These are phyloP conservation scores for Noctuana brunneofusca DNA, from an alignment of 2,888 invertebrate species.

Conservation along the genomic window DNA sequence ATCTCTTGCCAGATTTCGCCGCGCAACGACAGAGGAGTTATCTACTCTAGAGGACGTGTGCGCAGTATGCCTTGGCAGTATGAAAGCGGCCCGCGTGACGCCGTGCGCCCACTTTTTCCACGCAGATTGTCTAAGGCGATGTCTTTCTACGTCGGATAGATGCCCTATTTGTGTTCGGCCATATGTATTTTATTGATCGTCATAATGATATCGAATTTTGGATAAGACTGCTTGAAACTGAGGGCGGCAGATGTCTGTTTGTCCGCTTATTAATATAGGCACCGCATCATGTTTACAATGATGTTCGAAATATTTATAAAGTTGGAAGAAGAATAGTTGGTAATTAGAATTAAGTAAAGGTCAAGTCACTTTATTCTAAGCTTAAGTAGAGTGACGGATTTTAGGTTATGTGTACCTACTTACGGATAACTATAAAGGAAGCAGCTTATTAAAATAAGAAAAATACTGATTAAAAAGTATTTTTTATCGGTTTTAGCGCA, in stretches of 20 bases:
- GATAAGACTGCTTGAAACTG: slow-evolving; percentile 59
- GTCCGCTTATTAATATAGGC: background rate
- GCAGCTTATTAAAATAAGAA: too few relatives aligned
- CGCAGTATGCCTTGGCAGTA: slow-evolving; percentile 88
- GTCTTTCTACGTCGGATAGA: slow-evolving; percentile 86
- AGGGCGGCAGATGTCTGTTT: slow-evolving; percentile 7
- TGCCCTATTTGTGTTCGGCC: slow-evolving; percentile 90
- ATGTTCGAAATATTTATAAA: background rate
- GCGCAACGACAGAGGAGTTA: slow-evolving; percentile 86
- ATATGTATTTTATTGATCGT: slow-evolving; percentile 78
- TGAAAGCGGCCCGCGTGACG: slow-evolving; percentile 88
- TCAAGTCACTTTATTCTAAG: too few relatives aligned
- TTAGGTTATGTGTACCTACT: too few relatives aligned
- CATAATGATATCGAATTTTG: slow-evolving; percentile 22
- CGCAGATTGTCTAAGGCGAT: slow-evolving; percentile 88
- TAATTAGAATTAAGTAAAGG: too few relatives aligned
- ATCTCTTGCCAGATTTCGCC: slow-evolving; percentile 84
- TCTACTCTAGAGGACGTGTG: slow-evolving; percentile 89
- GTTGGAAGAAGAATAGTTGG: background rate
- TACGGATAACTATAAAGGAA: too few relatives aligned
- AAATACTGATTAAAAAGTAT: too few relatives aligned
- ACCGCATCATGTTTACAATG: background rate
- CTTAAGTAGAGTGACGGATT: too few relatives aligned
- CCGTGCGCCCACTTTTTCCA: slow-evolving; percentile 92
- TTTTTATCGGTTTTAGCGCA: too few relatives aligned